These are phyloP conservation scores for Syngnathus typhle DNA, from an alignment of 2,113 vertebrate genomes.

Conservation along the genomic window DNA sequence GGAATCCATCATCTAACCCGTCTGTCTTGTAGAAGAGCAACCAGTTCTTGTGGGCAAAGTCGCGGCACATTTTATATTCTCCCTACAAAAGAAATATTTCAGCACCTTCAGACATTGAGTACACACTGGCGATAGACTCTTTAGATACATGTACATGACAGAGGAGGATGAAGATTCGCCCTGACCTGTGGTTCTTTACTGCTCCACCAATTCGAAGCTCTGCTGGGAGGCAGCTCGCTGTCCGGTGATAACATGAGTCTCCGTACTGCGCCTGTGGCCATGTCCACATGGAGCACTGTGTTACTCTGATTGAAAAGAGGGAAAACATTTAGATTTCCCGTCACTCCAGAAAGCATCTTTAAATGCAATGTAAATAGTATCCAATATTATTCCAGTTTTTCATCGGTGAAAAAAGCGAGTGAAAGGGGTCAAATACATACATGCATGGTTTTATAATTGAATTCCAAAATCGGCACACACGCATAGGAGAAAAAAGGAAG, in stretches of 20 bases:
- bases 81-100: constrained; percentile 47
- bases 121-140: too few species aligned
- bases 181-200: constrained; percentile 77
- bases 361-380: neutral
- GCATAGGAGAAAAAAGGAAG: too few species aligned
- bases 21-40: constrained; percentile 88
- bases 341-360: neutral
- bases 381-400: too few species aligned
- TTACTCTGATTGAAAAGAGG: constrained; percentile 75
- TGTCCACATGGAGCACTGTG: constrained; percentile 81
- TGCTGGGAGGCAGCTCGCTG: constrained; percentile 55
- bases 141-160: neutral
- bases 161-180: neutral
- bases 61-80: constrained; percentile 84
- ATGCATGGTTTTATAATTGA: too few species aligned
- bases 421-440: too few species aligned
- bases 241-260: constrained; percentile 72
- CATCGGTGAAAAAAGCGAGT: too few species aligned
- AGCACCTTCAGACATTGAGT: neutral
- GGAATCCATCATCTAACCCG: constrained; percentile 69
- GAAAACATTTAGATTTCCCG: neutral
- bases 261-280: constrained; percentile 72
- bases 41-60: constrained; percentile 97
- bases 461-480: too few species aligned
- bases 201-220: constrained; percentile 80